Conservation (phyloP, 2,113 vertebrate genomes). For the Physeter macrocephalus region DNA sequence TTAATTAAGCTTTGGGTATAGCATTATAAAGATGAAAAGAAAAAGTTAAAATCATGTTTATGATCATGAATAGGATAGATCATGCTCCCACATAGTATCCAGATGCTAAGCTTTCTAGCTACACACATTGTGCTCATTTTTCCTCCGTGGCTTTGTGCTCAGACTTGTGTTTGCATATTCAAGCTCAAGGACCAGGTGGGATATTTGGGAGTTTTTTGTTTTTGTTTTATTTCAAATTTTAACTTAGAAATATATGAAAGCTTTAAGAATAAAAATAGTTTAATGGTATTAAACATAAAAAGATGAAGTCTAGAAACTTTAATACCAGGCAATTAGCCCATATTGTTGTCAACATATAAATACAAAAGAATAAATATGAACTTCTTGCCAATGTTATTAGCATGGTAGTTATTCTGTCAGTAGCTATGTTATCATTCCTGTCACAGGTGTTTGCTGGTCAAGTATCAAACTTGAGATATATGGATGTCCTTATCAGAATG, state of each 20-base stretch:
- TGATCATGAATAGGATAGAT: neutral
- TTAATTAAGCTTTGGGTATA: neutral
- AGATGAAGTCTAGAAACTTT: neutral
- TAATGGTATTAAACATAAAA: neutral
- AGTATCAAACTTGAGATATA: neutral
- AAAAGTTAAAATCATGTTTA: neutral
- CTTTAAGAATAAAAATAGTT: neutral
- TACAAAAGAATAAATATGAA: neutral
- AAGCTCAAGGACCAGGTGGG: neutral
- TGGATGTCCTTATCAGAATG: neutral
- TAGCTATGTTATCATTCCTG: neutral
- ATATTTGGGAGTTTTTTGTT: neutral
- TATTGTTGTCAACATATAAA: neutral
- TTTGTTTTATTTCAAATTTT: constrained; percentile 20
- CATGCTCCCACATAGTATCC: neutral
- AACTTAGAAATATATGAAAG: neutral
- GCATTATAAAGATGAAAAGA: neutral
- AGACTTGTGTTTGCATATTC: neutral
- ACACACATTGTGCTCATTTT: neutral
- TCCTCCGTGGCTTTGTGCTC: neutral
- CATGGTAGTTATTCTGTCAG: neutral
- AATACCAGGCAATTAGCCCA: neutral
- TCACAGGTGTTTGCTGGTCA: neutral
- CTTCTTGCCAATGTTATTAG: neutral
- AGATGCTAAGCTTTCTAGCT: neutral